Base-by-base conservation (phyloP, 1,140 invertebrate species). In the Coenobita brevimanus region DNA sequence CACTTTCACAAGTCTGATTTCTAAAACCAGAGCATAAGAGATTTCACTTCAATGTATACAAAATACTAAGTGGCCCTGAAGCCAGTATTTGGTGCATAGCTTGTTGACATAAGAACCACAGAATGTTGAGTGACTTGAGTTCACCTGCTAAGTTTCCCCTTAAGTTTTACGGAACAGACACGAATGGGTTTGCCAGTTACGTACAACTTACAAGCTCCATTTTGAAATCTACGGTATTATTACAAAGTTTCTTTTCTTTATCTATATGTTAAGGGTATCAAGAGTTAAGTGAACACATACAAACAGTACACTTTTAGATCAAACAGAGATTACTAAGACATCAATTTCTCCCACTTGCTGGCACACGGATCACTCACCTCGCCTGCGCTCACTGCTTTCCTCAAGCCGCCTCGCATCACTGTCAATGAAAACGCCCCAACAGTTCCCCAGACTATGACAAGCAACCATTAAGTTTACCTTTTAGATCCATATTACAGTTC, bases 271-370 rank as follows among this genome's bases (percentile, higher is more conserved):
- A 67, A 50, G 80, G 80, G 67, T 82, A 82, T 46, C 80, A 82
- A 50, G 78, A 80, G 69, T 78, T 46, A 43, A 85, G 73, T 85
- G 82, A 85, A 85, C 82, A 85, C 82, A 85, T 82, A 82, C 38
- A 67, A 67, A 82, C 33, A 76, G 73, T 78, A 75, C 38, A 85
- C 75, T 78, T 33, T 75, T 71, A 85, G 82, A 85, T 76, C 50
- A 85, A 60, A 21, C 30, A 75, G 82, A 85, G 82, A 85, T 85
- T 85, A 27, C 71, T 43, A 76, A 76, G 36, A 85, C 71, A 85
- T 64, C 46, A 46, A 76, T 30, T 33, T 60, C 10, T 8, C 15
- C 27, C 38, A 17, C 78, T 57, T 71, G 67, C 27, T 30, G 13
- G 36, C 27, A 71, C 27, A 71, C n/a, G 27, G 17, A 71, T 27